Conservation (phyloP, 2,888 invertebrate species). For the Drosophila nr. perissopoda region DNA sequence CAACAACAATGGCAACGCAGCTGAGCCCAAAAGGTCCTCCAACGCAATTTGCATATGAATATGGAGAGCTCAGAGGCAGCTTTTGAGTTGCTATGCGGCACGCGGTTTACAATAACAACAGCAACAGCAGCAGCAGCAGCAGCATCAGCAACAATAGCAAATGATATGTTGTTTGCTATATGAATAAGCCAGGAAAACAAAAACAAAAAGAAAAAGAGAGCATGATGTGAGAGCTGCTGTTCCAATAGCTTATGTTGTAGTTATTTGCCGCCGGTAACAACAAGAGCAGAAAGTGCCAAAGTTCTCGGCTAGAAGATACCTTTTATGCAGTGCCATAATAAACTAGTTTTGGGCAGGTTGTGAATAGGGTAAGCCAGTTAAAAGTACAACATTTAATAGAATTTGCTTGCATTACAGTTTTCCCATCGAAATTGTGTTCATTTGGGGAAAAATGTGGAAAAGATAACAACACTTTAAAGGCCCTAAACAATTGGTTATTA, state of each 20-base stretch:
- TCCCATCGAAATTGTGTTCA: not conserved
- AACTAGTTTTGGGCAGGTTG: not conserved
- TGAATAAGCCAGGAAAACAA: constrained; percentile 52
- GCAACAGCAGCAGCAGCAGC: constrained; percentile 21
- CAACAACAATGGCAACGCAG: constrained; percentile 46
- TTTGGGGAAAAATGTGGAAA: not conserved
- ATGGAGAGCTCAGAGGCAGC: constrained; percentile 57
- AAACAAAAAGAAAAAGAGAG: constrained; percentile 6
- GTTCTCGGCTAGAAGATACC: not conserved
- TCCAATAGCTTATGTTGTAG: constrained; percentile 72
- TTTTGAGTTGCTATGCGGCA: constrained; percentile 51
- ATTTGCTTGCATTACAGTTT: not conserved
- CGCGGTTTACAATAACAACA: constrained; percentile 48
- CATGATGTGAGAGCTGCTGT: constrained; percentile 46
- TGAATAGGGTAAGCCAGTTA: not conserved
- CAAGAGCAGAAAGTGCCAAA: constrained; percentile 1
- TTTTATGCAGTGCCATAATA: not conserved
- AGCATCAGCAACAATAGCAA: constrained; percentile 36
- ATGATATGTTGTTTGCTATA: constrained; percentile 64
- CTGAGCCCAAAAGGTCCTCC: constrained; percentile 70
- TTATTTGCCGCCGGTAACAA: constrained; percentile 64
- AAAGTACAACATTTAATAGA: not conserved
- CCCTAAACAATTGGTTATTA: not conserved
- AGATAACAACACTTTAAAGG: not conserved
- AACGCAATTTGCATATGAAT: constrained; percentile 77